These are phyloP conservation scores for Heliconius himera DNA, from an alignment of 1,140 invertebrate genomes.

Conservation along the genomic window DNA sequence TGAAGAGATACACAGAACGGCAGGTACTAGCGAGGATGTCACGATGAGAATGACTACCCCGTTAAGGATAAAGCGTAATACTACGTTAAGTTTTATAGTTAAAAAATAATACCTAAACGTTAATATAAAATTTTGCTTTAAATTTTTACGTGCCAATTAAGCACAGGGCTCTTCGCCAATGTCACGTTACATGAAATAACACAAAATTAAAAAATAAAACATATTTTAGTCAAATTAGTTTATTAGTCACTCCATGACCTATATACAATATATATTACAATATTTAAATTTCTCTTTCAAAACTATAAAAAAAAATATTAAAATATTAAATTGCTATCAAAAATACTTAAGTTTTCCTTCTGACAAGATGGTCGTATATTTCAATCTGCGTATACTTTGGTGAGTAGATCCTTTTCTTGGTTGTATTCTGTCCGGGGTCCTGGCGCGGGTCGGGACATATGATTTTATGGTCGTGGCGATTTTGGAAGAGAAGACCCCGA, in stretches of 20 bases:
- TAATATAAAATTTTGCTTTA: too few species aligned
- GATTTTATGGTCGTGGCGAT: conserved; percentile 83
- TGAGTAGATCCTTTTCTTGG: conserved; percentile 78
- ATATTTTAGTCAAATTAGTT: too few species aligned
- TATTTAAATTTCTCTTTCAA: background rate
- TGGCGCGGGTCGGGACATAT: conserved; percentile 82
- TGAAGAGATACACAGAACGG: too few species aligned
- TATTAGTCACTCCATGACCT: background rate
- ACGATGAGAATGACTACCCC: too few species aligned
- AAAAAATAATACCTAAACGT: too few species aligned
- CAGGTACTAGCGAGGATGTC: too few species aligned
- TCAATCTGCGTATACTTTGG: conserved; percentile 83
- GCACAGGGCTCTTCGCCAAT: too few species aligned
- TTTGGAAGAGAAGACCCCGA: conserved; percentile 85
- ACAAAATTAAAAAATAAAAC: too few species aligned
- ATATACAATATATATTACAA: background rate
- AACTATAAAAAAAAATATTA: background rate
- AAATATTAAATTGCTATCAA: background rate
- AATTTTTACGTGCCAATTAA: too few species aligned
- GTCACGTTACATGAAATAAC: too few species aligned
- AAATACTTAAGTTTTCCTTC: conserved; percentile 71
- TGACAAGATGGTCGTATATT: conserved; percentile 84
- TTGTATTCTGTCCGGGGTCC: conserved; percentile 81
- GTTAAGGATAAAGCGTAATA: too few species aligned
- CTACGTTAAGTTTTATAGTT: too few species aligned